A percentile compares a stretch with the other conserved stretches of the same genome.
phyloP scores from a whole-genome alignment of 2,797 vertebrate genomes.

The Pterois miles region DNA sequence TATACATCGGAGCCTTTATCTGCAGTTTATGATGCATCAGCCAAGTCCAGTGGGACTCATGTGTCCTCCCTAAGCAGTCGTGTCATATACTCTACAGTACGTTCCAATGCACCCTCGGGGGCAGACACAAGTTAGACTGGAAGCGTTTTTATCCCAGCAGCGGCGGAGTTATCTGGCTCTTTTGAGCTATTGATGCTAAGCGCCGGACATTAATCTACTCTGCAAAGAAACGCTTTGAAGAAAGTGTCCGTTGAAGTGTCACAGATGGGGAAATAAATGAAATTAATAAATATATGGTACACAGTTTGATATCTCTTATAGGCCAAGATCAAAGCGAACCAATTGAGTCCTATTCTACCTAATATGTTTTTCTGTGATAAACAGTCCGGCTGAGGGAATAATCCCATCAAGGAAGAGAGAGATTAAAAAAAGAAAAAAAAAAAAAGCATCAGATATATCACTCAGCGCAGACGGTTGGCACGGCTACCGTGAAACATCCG shows the following conservation, averaged over 20 bases:
- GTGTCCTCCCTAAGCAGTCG: constrained; percentile 35
- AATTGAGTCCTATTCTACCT: constrained; percentile 80
- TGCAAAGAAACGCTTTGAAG: constrained; percentile 72
- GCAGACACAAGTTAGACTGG: constrained; percentile 39
- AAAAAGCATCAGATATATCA: constrained; percentile 77
- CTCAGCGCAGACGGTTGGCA: constrained; percentile 71
- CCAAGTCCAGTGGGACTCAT: constrained; percentile 24
- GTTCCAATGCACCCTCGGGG: constrained; percentile 31
- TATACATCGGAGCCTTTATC: constrained; percentile 34
- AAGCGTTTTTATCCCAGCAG: constrained; percentile 62
- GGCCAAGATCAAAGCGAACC: constrained; percentile 76
- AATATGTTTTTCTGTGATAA: constrained; percentile 81
- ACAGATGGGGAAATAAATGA: constrained; percentile 70
- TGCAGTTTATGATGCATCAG: constrained; percentile 28
- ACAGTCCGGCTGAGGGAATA: constrained; percentile 78
- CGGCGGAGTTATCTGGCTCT: constrained; percentile 70
- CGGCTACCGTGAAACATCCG: constrained; percentile 61
- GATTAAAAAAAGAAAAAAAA: constrained; percentile 65
- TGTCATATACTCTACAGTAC: constrained; percentile 3
- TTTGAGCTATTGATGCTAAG: constrained; percentile 76
- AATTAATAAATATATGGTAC: constrained; percentile 75
- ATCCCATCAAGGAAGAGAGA: constrained; percentile 80
- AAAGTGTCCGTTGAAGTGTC: constrained; percentile 73
- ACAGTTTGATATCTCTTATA: constrained; percentile 76
- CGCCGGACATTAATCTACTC: constrained; percentile 80